Evolutionary conservation across 2,797 vertebrate species (phyloP).

Genomic region (Micromesistius poutassou): DNA sequence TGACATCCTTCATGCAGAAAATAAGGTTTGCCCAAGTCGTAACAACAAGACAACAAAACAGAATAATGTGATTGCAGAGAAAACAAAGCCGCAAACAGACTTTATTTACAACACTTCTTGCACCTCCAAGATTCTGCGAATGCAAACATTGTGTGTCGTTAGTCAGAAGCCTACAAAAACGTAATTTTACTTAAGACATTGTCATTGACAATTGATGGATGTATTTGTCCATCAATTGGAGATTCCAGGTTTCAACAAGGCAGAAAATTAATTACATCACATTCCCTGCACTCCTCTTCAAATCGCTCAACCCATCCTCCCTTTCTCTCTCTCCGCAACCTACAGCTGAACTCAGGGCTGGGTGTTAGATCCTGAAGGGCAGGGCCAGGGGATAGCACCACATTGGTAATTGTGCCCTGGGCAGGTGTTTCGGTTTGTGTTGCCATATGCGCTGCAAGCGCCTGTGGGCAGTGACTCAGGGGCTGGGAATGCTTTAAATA

Average conservation of each 20-base stretch:
- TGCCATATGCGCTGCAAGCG: conserved; percentile 50
- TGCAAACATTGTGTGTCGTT: background rate
- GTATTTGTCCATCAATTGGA: background rate
- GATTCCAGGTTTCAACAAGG: conserved; percentile 10
- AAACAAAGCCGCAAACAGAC: background rate
- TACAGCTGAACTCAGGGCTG: conserved; percentile 14
- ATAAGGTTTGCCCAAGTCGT: background rate
- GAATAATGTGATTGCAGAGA: background rate
- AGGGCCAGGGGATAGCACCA: conserved; percentile 26
- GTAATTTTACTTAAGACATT: background rate
- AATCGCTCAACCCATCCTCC: background rate
- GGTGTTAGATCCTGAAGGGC: conserved; percentile 16
- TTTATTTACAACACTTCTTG: background rate
- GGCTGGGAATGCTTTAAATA: conserved; percentile 56
- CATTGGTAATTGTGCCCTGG: conserved; percentile 47
- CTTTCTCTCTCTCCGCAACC: conserved; percentile 18
- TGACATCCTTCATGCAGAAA: background rate
- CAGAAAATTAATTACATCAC: conserved; percentile 22
- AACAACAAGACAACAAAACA: background rate
- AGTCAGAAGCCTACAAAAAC: background rate
- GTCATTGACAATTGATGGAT: background rate
- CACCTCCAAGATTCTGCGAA: background rate
- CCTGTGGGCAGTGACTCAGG: conserved; percentile 44
- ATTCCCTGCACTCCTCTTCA: background rate
- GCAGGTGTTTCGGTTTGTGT: conserved; percentile 42